Percentiles rank a stretch among this genome's conserved stretches.
Evolutionary conservation across 2,888 invertebrate genomes (phyloP).

Genomic region (Dynastes grantii): DNA sequence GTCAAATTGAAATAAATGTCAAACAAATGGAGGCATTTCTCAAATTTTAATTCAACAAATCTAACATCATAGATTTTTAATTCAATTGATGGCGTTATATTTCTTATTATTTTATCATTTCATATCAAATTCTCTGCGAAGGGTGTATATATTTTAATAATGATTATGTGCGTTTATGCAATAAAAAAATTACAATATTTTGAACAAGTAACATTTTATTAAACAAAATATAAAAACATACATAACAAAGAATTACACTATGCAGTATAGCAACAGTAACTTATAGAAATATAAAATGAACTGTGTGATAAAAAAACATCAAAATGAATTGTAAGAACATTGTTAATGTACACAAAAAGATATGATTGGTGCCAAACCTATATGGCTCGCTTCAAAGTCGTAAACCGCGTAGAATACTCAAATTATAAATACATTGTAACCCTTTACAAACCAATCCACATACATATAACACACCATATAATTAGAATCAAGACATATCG

Average conservation of each 20-base stretch:
- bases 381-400: not conserved
- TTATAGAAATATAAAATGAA: not conserved
- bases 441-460: not conserved
- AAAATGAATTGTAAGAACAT: not conserved
- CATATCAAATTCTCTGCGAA: too few species aligned
- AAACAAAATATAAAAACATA: conserved; percentile 19
- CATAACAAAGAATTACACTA: not conserved
- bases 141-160: too few species aligned
- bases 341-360: not conserved
- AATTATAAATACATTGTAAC: not conserved
- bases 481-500: not conserved
- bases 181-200: not conserved
- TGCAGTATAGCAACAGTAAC: not conserved
- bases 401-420: not conserved
- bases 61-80: too few species aligned
- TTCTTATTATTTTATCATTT: too few species aligned
- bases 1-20: too few species aligned
- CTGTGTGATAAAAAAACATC: not conserved
- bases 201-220: conserved; percentile 1
- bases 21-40: too few species aligned
- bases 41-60: too few species aligned
- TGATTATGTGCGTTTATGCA: too few species aligned
- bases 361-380: not conserved
- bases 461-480: not conserved
- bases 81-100: too few species aligned